Evolutionary conservation across 2,888 invertebrate genomes (phyloP).

Genomic region (Caprella mutica): DNA sequence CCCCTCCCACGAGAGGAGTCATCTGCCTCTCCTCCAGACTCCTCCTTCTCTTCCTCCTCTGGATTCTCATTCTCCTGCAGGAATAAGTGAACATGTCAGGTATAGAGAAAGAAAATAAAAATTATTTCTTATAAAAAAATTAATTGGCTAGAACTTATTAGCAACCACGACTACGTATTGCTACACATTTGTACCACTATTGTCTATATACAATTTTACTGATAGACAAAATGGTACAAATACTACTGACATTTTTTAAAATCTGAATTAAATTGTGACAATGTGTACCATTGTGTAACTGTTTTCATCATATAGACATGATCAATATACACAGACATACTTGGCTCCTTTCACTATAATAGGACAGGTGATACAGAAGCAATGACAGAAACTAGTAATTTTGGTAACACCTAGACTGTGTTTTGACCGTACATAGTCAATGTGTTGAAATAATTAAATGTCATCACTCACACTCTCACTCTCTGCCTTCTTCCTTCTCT

Average conservation of each 20-base stretch:
- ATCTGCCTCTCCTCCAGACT: conserved; percentile 20
- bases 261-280: neutral
- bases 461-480: conserved; percentile 53
- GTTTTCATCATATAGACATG: too few species aligned
- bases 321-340: neutral
- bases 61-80: conserved; percentile 30
- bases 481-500: conserved; percentile 88
- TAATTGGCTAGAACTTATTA: neutral
- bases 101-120: too few species aligned
- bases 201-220: neutral
- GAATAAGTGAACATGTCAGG: neutral
- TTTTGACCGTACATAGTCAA: neutral
- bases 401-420: neutral
- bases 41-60: conserved; percentile 24
- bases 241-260: conserved; percentile 3
- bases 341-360: too few species aligned
- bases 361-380: neutral
- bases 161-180: neutral
- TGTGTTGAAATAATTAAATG: neutral
- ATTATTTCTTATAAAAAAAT: neutral
- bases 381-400: too few species aligned
- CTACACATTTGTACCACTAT: too few species aligned
- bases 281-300: neutral
- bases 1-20: too few species aligned
- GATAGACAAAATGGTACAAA: neutral